phyloP scores from a whole-genome alignment of 1,140 invertebrate species.

The Bombus cullumanus region DNA sequence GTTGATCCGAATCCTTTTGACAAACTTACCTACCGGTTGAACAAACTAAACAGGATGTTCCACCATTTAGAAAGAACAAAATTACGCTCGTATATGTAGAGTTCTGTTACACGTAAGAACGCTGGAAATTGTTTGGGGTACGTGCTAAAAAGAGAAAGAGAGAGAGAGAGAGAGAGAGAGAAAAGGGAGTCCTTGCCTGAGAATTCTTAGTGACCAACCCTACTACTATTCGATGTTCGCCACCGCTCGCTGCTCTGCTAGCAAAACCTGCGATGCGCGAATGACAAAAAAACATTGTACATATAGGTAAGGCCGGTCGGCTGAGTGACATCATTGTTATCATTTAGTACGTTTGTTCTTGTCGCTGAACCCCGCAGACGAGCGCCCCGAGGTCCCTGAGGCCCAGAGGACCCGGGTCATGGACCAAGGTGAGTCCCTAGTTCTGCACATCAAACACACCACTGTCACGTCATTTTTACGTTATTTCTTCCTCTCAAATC shows the following conservation, averaged over 20 bases:
- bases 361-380: constrained; percentile 88
- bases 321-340: constrained; percentile 83
- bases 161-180: not conserved
- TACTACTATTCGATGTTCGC: constrained; percentile 29
- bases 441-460: constrained; percentile 42
- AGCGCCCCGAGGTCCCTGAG: constrained; percentile 82
- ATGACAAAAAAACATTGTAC: constrained; percentile 68
- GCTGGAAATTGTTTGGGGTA: not conserved
- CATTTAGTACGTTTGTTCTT: constrained; percentile 91
- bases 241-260: constrained; percentile 60
- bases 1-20: not conserved
- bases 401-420: constrained; percentile 79
- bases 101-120: not conserved
- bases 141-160: not conserved
- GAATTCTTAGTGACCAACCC: constrained; percentile 11
- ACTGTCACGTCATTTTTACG: not conserved
- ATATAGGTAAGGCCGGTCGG: constrained; percentile 70
- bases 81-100: not conserved
- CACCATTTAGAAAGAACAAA: not conserved
- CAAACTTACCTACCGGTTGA: not conserved
- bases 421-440: constrained; percentile 74
- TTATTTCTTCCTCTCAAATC: not conserved
- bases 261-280: constrained; percentile 64
- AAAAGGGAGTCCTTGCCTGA: constrained; percentile 14
- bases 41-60: not conserved